Evolutionary conservation across 2,113 vertebrate species (phyloP), one percentile per base, ranked within the genome.

Genomic region (Neogobius melanostomus): DNA sequence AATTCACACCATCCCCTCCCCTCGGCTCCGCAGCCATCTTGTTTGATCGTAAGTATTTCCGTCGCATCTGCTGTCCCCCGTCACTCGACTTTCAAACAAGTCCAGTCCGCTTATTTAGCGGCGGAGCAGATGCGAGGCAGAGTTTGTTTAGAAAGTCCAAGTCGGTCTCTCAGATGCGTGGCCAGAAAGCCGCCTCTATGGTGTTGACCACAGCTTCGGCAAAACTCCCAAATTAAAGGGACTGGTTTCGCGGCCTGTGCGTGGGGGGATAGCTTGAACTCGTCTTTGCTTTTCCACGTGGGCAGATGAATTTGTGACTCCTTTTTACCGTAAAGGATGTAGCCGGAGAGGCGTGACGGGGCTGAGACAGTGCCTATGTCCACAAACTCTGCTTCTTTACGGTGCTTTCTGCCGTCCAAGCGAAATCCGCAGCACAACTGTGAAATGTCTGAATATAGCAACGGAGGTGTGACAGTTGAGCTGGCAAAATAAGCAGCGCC

Each of bases 31-130:
- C 5, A 76, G 74, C 82, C 78, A 73, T 88, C 72, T 70, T 79
- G 82, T 88, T 87, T 87, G 84, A 91, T 90, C 85, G 82, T 85
- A 89, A 90, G 90, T 84, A 89, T 91, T 91, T 91, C 90, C 89
- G 90, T 87, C 85, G 86, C 89, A 90, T 91, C 90, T 91, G 90
- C 87, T 67, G 88, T 85, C 77, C 82, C 87, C 59, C 77, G 52
- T 86, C 85, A 84, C 81, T 87, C 61, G 77, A 87, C 83, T 88
- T 85, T 87, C 81, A 86, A 89, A 84, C 83, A 88, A 84, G 81
- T 79, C 62, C 77, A 68, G 80, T 81, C 28, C 28, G 28, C 28
- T 36, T 82, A 71, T 67, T 88, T 79, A 76, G 90, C 76, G 79
- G 83, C 59, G 54, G 21, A 86, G 76, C 87, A 82, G 84, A 89